phyloP scores from a whole-genome alignment of 2,113 vertebrate species.

The Coregonus clupeaformis region DNA sequence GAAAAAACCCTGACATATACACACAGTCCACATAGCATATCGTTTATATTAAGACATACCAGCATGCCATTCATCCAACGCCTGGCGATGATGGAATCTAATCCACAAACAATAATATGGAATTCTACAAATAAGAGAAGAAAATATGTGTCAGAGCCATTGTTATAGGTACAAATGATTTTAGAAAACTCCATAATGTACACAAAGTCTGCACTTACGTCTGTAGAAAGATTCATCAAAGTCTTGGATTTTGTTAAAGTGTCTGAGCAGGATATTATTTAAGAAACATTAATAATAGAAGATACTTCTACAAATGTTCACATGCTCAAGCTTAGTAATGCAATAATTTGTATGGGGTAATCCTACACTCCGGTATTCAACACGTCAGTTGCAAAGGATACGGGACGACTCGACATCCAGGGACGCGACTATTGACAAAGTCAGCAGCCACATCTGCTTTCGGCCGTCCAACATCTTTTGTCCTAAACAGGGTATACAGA shows the following conservation, averaged over 20 bases:
- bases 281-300: constrained; percentile 1
- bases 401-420: constrained; percentile 87
- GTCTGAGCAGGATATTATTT: constrained; percentile 77
- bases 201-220: constrained; percentile 76
- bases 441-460: constrained; percentile 96
- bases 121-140: constrained; percentile 81
- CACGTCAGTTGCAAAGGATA: constrained; percentile 81
- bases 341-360: background rate
- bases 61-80: constrained; percentile 98
- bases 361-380: background rate
- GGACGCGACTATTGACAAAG: constrained; percentile 88
- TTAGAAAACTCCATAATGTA: background rate
- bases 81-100: constrained; percentile 93
- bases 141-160: background rate
- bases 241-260: constrained; percentile 97
- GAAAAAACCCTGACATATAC: too few relatives aligned
- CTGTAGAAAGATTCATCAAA: constrained; percentile 92
- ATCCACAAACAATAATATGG: constrained; percentile 93
- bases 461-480: constrained; percentile 91
- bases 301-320: background rate
- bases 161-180: background rate
- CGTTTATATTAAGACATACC: constrained; percentile 64
- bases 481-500: constrained; percentile 63
- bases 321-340: background rate
- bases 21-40: background rate